A percentile compares a stretch with the other conserved stretches of the same genome.
Evolutionary conservation across 1,140 invertebrate genomes (phyloP).

Genomic region (Trachymyrmex septentrionalis): DNA sequence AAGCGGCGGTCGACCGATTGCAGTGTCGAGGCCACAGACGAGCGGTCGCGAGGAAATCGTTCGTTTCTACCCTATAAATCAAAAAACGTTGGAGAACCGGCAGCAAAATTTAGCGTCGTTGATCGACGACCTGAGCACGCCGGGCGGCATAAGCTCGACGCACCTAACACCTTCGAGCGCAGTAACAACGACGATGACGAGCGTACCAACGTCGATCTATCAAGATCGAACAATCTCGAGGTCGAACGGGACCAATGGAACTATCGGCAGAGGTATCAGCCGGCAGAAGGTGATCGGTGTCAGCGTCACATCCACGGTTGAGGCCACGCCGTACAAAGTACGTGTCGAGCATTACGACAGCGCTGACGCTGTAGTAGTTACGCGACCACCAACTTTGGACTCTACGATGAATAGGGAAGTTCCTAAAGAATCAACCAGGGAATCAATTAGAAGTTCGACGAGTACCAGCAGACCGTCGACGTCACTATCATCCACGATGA

Average conservation of each 20-base stretch:
- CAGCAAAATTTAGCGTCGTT: slow-evolving; percentile 78
- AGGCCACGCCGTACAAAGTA: slow-evolving; percentile 84
- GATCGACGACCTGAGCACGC: slow-evolving; percentile 78
- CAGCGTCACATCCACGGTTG: slow-evolving; percentile 84
- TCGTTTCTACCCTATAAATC: slow-evolving; percentile 82
- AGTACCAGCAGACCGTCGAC: background rate
- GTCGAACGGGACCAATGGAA: slow-evolving; percentile 42
- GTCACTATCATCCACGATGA: slow-evolving; percentile 18
- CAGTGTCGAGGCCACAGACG: slow-evolving; percentile 71
- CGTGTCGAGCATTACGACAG: slow-evolving; percentile 83
- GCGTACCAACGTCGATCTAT: background rate
- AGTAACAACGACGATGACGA: slow-evolving; percentile 14
- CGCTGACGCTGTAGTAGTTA: slow-evolving; percentile 32
- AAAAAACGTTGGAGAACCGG: slow-evolving; percentile 79
- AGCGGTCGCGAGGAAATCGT: slow-evolving; percentile 73
- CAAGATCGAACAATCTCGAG: slow-evolving; percentile 31
- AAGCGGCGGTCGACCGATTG: slow-evolving; percentile 25
- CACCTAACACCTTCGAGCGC: slow-evolving; percentile 37
- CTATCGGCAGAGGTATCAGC: slow-evolving; percentile 44
- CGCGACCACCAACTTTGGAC: slow-evolving; percentile 51
- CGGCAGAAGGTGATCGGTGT: slow-evolving; percentile 84
- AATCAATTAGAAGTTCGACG: slow-evolving; percentile 35
- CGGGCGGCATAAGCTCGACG: slow-evolving; percentile 70
- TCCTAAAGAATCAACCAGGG: background rate
- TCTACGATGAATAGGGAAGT: background rate